Conservation (phyloP, 37 sponge, comb jelly and placozoan species). For the Ephydatia muelleri region DNA sequence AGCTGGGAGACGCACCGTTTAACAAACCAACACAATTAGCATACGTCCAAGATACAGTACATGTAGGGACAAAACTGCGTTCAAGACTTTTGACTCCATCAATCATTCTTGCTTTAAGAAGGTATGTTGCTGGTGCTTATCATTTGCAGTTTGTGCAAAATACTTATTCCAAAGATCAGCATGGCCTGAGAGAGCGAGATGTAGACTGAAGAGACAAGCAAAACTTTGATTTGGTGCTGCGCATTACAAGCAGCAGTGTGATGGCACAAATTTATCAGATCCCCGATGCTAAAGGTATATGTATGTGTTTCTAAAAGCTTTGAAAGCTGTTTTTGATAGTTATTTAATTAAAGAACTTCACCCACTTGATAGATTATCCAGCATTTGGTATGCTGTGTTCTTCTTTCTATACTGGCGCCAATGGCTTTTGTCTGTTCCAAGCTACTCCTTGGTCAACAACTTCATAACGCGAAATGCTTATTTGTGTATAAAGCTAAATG, state of each 20-base stretch:
- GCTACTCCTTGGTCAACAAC: conserved; percentile 28
- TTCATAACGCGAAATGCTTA: conserved; percentile 43
- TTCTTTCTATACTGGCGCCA: conserved; percentile 41
- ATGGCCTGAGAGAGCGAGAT: conserved; percentile 30
- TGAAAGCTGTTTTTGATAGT: conserved; percentile 25
- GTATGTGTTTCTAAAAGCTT: not conserved
- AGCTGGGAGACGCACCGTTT: conserved; percentile 32
- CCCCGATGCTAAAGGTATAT: conserved; percentile 42
- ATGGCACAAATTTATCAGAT: not conserved
- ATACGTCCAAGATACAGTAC: conserved; percentile 38
- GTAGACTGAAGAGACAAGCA: conserved; percentile 24
- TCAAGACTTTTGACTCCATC: conserved; percentile 23
- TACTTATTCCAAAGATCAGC: conserved; percentile 19
- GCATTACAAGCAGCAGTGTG: not conserved
- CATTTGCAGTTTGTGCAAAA: not conserved
- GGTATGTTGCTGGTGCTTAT: conserved; percentile 28
- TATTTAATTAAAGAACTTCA: conserved; percentile 25
- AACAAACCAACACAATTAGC: conserved; percentile 19
- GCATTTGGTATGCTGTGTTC: conserved; percentile 44
- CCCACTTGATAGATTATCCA: conserved; percentile 13
- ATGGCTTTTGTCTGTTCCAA: conserved; percentile 6
- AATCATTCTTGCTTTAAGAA: conserved; percentile 16
- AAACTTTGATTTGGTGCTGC: conserved; percentile 23
- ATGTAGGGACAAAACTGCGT: conserved; percentile 25
- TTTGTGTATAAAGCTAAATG: conserved; percentile 44